phyloP scores from a whole-genome alignment of 1,140 invertebrate genomes.

The Drosophila lacteicornis region DNA sequence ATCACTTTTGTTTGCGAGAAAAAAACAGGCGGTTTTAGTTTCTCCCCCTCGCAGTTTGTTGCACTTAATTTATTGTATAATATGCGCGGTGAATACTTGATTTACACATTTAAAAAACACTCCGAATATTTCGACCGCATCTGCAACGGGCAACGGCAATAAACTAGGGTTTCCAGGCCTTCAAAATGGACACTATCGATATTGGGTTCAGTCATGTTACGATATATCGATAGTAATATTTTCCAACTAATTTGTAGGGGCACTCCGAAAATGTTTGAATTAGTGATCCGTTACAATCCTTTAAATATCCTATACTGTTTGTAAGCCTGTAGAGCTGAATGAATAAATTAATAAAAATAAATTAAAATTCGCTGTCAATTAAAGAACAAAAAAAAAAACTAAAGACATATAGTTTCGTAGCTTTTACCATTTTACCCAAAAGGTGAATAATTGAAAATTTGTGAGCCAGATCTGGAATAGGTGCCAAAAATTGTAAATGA shows the following conservation, averaged over 20 bases:
- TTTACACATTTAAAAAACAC: slow-evolving; percentile 39
- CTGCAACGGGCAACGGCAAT: slow-evolving; percentile 28
- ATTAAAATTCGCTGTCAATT: too few relatives aligned
- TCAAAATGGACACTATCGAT: background rate
- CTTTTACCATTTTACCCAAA: background rate
- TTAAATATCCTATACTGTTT: too few relatives aligned
- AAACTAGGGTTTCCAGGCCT: slow-evolving; percentile 10
- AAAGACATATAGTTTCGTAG: background rate
- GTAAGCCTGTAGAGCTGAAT: too few relatives aligned
- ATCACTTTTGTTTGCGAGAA: background rate
- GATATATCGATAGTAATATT: slow-evolving; percentile 8
- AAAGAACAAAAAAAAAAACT: too few relatives aligned
- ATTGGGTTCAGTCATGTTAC: background rate
- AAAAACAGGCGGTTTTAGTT: slow-evolving; percentile 1
- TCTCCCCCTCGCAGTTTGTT: background rate
- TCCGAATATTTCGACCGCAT: slow-evolving; percentile 36
- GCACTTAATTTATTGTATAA: slow-evolving; percentile 26
- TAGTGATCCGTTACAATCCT: too few relatives aligned
- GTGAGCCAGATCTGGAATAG: background rate
- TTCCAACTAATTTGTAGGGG: too few relatives aligned
- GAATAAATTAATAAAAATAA: too few relatives aligned
- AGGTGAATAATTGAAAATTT: background rate
- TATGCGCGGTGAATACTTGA: slow-evolving; percentile 1
- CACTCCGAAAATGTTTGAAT: too few relatives aligned
- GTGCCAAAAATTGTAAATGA: background rate